A percentile compares a stretch with the other conserved stretches of the same genome.
These are phyloP conservation scores for Sebastes schlegelii DNA, from an alignment of 2,113 vertebrate species.

Conservation along the genomic window DNA sequence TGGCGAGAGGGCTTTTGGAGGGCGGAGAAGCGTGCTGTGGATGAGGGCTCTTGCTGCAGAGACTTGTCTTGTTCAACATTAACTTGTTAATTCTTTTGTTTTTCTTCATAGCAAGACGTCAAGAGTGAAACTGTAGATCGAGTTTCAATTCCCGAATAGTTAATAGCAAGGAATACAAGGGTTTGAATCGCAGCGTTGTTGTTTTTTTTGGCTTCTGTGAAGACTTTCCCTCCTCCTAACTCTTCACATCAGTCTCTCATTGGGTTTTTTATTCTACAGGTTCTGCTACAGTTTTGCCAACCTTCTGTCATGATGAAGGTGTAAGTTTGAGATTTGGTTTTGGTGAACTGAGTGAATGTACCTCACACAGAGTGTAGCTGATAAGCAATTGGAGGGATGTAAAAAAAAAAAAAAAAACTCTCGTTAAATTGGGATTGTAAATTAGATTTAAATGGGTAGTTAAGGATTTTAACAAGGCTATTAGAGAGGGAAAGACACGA, in stretches of 20 bases:
- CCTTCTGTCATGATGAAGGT: slow-evolving; percentile 1
- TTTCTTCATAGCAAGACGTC: not conserved
- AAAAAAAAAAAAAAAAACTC: not conserved
- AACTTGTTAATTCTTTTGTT: not conserved
- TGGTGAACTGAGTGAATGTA: not conserved
- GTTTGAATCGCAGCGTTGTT: not conserved
- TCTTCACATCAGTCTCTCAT: slow-evolving; percentile 6
- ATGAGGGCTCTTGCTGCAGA: slow-evolving; percentile 37
- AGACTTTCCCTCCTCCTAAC: not conserved
- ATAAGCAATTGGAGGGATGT: slow-evolving; percentile 32
- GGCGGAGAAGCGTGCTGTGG: not conserved
- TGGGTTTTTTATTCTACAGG: not conserved
- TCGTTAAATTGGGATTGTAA: slow-evolving; percentile 33
- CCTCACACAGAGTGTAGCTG: slow-evolving; percentile 1
- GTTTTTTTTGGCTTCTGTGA: not conserved
- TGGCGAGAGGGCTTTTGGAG: not conserved
- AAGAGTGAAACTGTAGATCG: not conserved
- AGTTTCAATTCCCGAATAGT: slow-evolving; percentile 27
- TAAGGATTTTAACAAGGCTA: slow-evolving; percentile 42
- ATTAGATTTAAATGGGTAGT: slow-evolving; percentile 44
- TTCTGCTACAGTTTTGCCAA: slow-evolving; percentile 21
- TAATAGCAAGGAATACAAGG: not conserved
- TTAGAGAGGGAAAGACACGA: not conserved
- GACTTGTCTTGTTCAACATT: slow-evolving; percentile 43
- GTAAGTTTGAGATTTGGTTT: not conserved